Evolutionary conservation across 2,797 vertebrate species (phyloP), one percentile per base, ranked within the genome.

Genomic region (Lutjanus argentimaculatus): DNA sequence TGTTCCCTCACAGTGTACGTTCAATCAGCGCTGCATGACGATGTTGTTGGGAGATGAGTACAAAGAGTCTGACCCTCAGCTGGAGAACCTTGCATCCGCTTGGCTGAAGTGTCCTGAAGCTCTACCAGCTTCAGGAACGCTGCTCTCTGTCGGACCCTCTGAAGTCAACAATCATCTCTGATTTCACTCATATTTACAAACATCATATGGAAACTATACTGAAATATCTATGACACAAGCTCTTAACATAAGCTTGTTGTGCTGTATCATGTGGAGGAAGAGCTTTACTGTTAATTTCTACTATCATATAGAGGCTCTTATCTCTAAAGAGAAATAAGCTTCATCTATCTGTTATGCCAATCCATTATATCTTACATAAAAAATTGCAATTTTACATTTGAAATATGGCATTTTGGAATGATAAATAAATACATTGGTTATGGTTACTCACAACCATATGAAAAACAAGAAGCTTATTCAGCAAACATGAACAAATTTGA

Each of bases 251-350:
- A 68, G 71, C 51, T 46, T 74, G 36, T 45, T 85, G 75, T 42
- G 59, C 53, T 72, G 45, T 51, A 57, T 82, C 12, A 48, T 68
- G 22, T 65, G 72, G 63, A 66, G 52, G 65, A 84, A 45, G 56
- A 84, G 67, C 12, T 65, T 79, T 36, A 42, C 48, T 58, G 70
- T 69, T 75, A 6, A 75, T 77, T 76, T 76, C 25, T 65, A 11
- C 14, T 46, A 58, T 72, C 43, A 72, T 21, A 67, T 12, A 13
- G 8, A 57, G 22, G 17, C 57, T 78, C 58, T 67, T 73, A 81
- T 85, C 65, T 68, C 25, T 22, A 25, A 67, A 69, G 61, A 82
- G 22, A 72, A 72, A 88, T 67, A 42, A 72, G 57, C 72, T 22
- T n/a, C n/a, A 22, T 43, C 48, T 61, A 72, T 80, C 83, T 25